Base-by-base conservation (phyloP, 2,797 vertebrate species). In the Apogon hyalosoma region DNA sequence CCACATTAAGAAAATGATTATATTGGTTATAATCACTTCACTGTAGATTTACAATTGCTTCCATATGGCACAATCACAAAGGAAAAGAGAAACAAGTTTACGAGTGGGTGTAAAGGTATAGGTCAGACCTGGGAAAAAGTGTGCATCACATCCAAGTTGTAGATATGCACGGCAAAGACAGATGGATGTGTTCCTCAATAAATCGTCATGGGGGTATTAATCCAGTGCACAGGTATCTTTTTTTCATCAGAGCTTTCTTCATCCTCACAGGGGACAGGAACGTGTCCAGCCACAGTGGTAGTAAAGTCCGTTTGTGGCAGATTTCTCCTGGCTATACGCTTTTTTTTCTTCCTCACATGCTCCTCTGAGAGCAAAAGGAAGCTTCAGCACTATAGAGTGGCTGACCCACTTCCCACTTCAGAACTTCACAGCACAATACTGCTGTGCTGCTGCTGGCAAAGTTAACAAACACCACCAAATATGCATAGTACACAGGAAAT, bases 351-450 rank as follows among this genome's bases (percentile, higher is more conserved):
- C 40, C 65, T 63, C 57, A 46, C 56, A 46, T 0, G 12, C 45
- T 79, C 67, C 72, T 78, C 73, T 57, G 81, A 77, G 80, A 75
- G 82, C 40, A 36, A 81, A 79, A 31, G 65, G 59, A 46, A 79
- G 72, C 60, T 60, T 63, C 67, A 58, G 69, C 52, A 63, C 56
- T 36, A 53, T 52, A 58, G 67, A 80, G 58, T 55, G 46, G 53
- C 57, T 91, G 90, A 92, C 91, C 90, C 88, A 92, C 75, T 93
- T 90, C 91, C 90, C 88, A 92, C 75, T 93, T 90, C 79, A 84
- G 54, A 79, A 78, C 79, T 61, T 72, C 63, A 21, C 49, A 67
- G 62, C 58, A 74, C 71, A 79, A 75, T 61, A 42, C 86, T 76
- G 83, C 84, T 77, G 73, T 60, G 63, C 77, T 70, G 71, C 82